Base-by-base conservation (phyloP, 2,113 vertebrate species). In the Protobothrops flavoviridis region DNA sequence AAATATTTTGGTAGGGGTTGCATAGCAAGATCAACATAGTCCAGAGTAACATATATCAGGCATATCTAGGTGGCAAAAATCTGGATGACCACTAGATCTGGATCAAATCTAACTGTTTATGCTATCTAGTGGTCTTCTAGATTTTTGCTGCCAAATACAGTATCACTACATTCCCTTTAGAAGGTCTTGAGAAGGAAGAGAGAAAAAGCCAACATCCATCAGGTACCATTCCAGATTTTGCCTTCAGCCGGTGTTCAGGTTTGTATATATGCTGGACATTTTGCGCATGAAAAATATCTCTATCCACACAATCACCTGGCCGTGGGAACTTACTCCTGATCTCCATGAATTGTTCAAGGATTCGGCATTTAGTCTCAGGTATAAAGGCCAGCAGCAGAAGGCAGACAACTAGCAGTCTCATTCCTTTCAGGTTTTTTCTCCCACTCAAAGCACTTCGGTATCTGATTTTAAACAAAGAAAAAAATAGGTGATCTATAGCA, bases 361-460 rank as follows among this genome's bases (percentile, higher is more conserved):
- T 1, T 24, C 24, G 94, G 94, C 94, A 85, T 0, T 92, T 93
- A 3, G 97, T 11, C 1, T 92, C 29, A 0, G 93, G 94, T 20
- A 97, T 95, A 45, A 94, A 96, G 93, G 97, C 4, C 26, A 99
- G 94, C 94, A 98, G 96, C 96, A 97, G 53, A 87, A 98, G 96
- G 94, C 97, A 97, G 93, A 81, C 0, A 2, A 89, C 5, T 1
- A 89, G 64, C 59, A 93, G 56, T 94, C 95, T 97, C 98, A 98
- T 98, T 90, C 87, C 94, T 5, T 26, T 4, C 3, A 12, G 29
- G 55, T 29, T 74, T 61, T 29, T 39, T 3, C 43, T 23, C 39
- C 17, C 45, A 11, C 20, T 23, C 12, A 8, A 0, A 0, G 59
- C 39, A 3, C 12, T 0, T 21, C 0, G 29, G 12, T 45, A 92